Evolutionary conservation across 2,113 vertebrate species (phyloP).

Genomic region (Pelvicachromis taeniatus): DNA sequence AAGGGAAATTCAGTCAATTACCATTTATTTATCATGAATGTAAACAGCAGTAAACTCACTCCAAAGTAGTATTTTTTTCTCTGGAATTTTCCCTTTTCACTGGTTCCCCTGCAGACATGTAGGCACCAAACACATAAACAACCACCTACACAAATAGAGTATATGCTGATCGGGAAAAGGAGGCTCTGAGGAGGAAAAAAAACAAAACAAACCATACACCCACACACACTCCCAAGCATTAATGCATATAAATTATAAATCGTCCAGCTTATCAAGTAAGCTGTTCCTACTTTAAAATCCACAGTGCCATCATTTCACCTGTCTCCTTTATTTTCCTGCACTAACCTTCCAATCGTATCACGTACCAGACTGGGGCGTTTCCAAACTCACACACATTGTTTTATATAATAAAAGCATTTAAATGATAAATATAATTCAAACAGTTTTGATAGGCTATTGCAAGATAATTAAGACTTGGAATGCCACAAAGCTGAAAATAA

Average conservation of each 20-base stretch:
- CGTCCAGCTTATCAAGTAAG: neutral
- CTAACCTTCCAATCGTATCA: neutral
- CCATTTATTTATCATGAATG: neutral
- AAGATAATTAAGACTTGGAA: neutral
- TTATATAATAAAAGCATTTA: neutral
- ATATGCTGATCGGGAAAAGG: neutral
- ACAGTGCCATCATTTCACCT: neutral
- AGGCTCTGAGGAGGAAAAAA: neutral
- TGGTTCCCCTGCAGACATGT: conserved; percentile 1
- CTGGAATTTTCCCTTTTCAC: neutral
- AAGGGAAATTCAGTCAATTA: neutral
- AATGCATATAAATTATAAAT: neutral
- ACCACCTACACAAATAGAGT: conserved; percentile 24
- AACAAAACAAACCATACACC: neutral
- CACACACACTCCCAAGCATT: neutral
- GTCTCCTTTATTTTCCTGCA: neutral
- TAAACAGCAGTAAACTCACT: neutral
- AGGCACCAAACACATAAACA: neutral
- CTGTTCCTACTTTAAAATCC: neutral
- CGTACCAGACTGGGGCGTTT: neutral
- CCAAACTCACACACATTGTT: neutral
- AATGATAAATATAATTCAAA: neutral
- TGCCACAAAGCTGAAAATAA: neutral
- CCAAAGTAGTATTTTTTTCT: neutral
- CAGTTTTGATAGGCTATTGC: neutral